Evolutionary conservation across 2,113 vertebrate genomes (phyloP), one percentile per base, ranked within the genome.

Genomic region (Sterrhoptilus dennistouni): DNA sequence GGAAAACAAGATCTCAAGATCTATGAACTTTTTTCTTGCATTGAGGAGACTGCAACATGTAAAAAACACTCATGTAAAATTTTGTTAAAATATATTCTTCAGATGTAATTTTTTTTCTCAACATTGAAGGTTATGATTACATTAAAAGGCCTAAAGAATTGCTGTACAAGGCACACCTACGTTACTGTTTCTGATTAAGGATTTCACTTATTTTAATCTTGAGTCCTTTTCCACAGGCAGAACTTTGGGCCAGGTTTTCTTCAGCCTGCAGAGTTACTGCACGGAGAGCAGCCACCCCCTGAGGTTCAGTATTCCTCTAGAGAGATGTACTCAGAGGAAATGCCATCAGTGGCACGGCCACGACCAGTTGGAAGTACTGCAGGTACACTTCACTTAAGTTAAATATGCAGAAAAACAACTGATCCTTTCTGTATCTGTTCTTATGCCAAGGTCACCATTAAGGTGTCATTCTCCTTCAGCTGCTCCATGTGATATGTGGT

Each of bases 341-440:
- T 98, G 80, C 98, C 98, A 2, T 98, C 98, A 0, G 99, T 99
- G 77, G 99, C 98, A 90, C 98, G 99, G 66, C 99, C 99, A 9
- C 98, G 99, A 29, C 99, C 99, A 21, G 98, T 99, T 14, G 99
- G 99, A 89, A 98, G 99, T 92, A 98, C 98, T 65, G 98, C 99
- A 99, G 99, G 99, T 99, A 98, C 25, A 11, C 27, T 38, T 68
- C 29, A 44, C 29, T 90, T 31, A 14, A 49, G 71, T 2, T 71
- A 57, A 90, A 83, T 77, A 25, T 61, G 9, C 33, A 4, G 42
- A 86, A 15, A 75, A 90, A 47, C 56, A 82, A 24, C 53, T 42
- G 47, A 59, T 53, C 20, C 40, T 68, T 83, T 81, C 53, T 14
- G 2, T 63, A 11, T 12, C 36, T 70, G 5, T 45, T 69, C 24